Conservation (phyloP, 2,113 vertebrate genomes). For the Sceloporus undulatus region DNA sequence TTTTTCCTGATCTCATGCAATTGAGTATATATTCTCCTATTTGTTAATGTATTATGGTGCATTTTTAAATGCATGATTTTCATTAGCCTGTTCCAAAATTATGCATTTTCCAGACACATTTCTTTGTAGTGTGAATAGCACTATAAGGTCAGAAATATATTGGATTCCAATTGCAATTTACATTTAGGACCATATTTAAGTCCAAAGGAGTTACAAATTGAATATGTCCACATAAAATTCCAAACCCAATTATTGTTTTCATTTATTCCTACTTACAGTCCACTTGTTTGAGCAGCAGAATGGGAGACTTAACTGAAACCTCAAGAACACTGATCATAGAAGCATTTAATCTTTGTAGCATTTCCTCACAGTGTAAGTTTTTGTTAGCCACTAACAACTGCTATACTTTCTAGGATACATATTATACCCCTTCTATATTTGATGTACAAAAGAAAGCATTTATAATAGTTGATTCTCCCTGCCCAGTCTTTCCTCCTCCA, state of each 20-base stretch:
- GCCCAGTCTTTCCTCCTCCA: slow-evolving; percentile 28
- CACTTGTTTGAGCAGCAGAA: slow-evolving; percentile 7
- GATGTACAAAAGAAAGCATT: not conserved
- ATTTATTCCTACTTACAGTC: not conserved
- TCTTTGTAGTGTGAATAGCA: no score
- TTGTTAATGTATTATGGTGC: no score
- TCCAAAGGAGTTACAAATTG: no score
- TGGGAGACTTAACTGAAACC: not conserved
- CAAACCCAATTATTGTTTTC: not conserved
- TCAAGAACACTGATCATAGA: slow-evolving; percentile 24
- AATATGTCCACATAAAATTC: not conserved
- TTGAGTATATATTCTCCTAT: no score
- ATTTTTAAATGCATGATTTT: no score
- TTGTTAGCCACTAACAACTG: slow-evolving; percentile 18
- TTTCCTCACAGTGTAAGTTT: slow-evolving; percentile 41
- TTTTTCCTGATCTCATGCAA: no score
- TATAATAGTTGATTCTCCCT: slow-evolving; percentile 24
- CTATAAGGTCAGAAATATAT: no score
- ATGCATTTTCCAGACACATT: no score
- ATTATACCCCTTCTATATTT: not conserved
- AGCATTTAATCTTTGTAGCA: not conserved
- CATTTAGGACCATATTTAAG: no score
- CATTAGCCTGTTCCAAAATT: no score
- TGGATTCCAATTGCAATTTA: no score
- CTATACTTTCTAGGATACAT: slow-evolving; percentile 37